Conservation (phyloP, 2,888 invertebrate species). For the Chouioia cunea region DNA sequence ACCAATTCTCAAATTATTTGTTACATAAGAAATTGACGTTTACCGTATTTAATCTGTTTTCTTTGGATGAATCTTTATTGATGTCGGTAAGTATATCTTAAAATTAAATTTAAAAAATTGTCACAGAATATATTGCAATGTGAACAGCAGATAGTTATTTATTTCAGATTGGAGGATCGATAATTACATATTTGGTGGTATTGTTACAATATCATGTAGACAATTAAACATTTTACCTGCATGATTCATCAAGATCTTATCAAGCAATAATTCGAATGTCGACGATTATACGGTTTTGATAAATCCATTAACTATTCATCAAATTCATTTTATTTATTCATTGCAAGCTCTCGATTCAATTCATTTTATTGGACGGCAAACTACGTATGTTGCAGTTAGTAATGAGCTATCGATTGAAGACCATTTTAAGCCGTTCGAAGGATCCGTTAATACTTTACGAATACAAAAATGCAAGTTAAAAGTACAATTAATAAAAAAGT, state of each 20-base stretch:
- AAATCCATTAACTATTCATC: no score
- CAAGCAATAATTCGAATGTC: no score
- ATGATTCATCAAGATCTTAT: no score
- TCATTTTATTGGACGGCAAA: no score
- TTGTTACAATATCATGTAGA: background rate
- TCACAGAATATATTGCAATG: background rate
- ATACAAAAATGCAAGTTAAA: no score
- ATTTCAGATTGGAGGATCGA: background rate
- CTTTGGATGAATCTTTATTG: constrained; percentile 6
- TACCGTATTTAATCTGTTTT: background rate
- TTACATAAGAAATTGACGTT: background rate
- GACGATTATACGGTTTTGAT: no score
- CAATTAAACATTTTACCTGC: background rate
- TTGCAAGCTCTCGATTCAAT: no score
- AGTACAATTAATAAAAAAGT: constrained; percentile 77
- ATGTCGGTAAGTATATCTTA: constrained; percentile 1
- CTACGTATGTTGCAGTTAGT: no score
- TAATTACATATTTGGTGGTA: background rate
- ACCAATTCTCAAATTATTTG: constrained; percentile 14
- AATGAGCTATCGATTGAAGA: no score
- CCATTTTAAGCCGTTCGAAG: no score
- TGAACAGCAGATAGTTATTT: background rate
- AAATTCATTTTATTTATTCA: no score
- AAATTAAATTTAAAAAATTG: background rate
- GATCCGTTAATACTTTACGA: no score